These are phyloP conservation scores for Eueremaeus valkanovi DNA, from an alignment of 2,888 invertebrate genomes.

Conservation along the genomic window DNA sequence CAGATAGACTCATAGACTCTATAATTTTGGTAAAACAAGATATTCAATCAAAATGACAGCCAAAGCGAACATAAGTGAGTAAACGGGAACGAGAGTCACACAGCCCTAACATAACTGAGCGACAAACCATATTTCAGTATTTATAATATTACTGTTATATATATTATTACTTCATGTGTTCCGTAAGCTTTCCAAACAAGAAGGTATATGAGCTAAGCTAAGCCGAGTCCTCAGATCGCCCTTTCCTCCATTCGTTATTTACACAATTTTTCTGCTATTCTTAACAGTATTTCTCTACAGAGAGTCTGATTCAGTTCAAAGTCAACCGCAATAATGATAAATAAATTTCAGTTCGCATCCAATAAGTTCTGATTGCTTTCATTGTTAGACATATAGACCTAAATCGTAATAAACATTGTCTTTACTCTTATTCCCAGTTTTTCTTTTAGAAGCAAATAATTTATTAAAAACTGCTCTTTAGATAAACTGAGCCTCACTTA, in stretches of 20 bases:
- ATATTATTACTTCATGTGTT: constrained; percentile 7
- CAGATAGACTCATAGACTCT: too few species aligned
- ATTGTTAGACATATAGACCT: not conserved
- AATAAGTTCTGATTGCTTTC: constrained; percentile 1
- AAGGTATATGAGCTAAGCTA: not conserved
- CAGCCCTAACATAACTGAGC: not conserved
- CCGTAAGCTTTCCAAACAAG: not conserved
- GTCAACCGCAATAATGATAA: not conserved
- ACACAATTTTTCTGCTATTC: not conserved
- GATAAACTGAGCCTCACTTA: not conserved
- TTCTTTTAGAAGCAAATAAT: not conserved
- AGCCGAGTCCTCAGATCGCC: not conserved
- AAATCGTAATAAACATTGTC: constrained; percentile 15
- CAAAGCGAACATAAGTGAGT: not conserved
- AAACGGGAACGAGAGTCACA: not conserved
- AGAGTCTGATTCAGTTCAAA: too few species aligned
- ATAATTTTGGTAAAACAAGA: constrained; percentile 11
- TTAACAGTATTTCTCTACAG: not conserved
- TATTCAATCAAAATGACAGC: constrained; percentile 17
- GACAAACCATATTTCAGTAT: constrained; percentile 21
- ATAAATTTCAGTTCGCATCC: constrained; percentile 3
- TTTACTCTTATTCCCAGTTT: not conserved
- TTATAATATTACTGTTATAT: not conserved
- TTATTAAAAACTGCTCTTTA: constrained; percentile 12
- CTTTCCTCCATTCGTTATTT: not conserved